Conservation (phyloP, 2,888 invertebrate species). For the Campaea margaritaria region DNA sequence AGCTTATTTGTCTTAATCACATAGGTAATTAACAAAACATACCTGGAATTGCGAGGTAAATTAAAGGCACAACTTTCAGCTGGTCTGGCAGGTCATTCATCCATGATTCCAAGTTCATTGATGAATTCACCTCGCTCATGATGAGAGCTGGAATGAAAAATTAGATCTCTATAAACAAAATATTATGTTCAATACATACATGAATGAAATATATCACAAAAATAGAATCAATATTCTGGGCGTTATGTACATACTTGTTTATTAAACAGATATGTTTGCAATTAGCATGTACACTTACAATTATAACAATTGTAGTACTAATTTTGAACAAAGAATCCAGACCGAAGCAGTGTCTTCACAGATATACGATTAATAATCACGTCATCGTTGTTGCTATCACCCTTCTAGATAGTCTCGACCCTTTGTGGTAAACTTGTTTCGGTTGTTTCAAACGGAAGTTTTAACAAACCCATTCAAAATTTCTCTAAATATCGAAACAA, state of each 20-base stretch:
- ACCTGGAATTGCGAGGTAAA: conserved; percentile 92
- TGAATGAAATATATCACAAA: background rate
- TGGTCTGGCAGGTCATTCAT: conserved; percentile 87
- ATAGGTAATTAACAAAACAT: conserved; percentile 43
- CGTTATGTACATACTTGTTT: background rate
- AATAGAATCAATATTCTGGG: background rate
- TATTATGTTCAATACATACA: background rate
- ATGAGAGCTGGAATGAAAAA: conserved; percentile 54
- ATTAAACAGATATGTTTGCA: conserved; percentile 1
- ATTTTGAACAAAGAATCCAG: conserved; percentile 33
- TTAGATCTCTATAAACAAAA: background rate
- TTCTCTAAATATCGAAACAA: too few relatives aligned
- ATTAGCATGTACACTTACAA: conserved; percentile 26
- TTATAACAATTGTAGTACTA: conserved; percentile 24
- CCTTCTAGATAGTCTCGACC: conserved; percentile 7
- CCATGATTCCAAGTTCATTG: conserved; percentile 85
- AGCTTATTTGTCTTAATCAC: too few relatives aligned
- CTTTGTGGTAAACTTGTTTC: background rate
- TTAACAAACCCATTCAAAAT: background rate
- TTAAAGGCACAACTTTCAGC: conserved; percentile 86
- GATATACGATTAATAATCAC: conserved; percentile 11
- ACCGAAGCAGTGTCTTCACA: background rate
- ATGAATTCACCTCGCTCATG: conserved; percentile 64
- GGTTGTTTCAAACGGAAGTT: background rate
- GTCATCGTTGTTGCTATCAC: conserved; percentile 18